Conservation (phyloP, 2,797 vertebrate genomes). For the Enteromius fasciolatus region DNA sequence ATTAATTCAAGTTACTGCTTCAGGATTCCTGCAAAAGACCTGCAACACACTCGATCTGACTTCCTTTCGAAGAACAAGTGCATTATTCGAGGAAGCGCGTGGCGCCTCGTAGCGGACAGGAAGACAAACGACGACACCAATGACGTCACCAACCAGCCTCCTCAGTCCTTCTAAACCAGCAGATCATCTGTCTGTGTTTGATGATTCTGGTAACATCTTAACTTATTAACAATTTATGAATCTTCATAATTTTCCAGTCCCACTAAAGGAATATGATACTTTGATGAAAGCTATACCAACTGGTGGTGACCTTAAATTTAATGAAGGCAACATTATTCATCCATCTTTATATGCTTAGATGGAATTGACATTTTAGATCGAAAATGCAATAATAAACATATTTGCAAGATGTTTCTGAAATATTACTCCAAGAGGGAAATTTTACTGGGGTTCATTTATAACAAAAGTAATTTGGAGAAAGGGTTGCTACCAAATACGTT, state of each 20-base stretch:
- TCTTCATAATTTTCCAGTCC: neutral
- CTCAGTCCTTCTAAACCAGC: neutral
- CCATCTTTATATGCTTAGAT: no score
- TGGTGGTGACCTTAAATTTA: no score
- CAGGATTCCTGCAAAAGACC: neutral
- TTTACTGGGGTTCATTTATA: no score
- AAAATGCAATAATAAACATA: no score
- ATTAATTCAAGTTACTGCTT: no score
- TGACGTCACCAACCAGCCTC: neutral
- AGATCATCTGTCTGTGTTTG: neutral
- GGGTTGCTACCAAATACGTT: no score
- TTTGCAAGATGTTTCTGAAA: no score
- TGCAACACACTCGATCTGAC: neutral
- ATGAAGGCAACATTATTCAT: no score
- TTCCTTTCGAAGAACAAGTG: constrained; percentile 12
- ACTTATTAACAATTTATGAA: neutral
- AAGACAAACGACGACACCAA: neutral
- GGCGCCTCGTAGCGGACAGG: constrained; percentile 8
- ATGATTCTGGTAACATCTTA: neutral
- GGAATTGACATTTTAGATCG: no score
- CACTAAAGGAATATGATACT: neutral
- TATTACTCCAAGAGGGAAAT: no score
- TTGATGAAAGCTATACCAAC: neutral
- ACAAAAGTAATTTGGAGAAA: no score
- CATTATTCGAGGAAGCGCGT: neutral